Evolutionary conservation across 1,140 invertebrate species (phyloP).

Genomic region (Hyles vespertilio): DNA sequence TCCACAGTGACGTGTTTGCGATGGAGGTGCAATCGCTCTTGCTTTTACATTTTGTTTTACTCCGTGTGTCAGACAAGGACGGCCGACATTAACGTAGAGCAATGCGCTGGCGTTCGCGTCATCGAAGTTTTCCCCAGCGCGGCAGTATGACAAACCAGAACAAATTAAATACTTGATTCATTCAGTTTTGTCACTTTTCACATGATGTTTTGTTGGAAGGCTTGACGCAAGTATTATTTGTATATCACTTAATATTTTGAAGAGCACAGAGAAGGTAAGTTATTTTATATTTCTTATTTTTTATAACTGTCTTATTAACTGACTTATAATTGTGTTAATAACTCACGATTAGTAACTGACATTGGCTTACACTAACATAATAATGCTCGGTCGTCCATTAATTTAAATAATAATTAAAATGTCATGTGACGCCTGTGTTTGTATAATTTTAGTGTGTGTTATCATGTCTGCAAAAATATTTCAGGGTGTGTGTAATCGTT

Average conservation of each 20-base stretch:
- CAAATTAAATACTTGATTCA: slow-evolving; percentile 13
- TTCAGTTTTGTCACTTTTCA: slow-evolving; percentile 13
- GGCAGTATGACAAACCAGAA: slow-evolving; percentile 20
- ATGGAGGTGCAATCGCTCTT: too few species aligned
- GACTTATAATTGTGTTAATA: neutral
- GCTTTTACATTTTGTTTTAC: too few species aligned
- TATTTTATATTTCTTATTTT: too few species aligned
- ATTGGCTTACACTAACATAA: slow-evolving; percentile 4
- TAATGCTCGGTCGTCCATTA: slow-evolving; percentile 27
- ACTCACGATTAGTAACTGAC: neutral
- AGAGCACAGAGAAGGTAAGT: neutral
- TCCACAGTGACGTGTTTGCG: slow-evolving; percentile 4
- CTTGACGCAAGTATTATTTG: too few species aligned
- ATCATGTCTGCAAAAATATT: neutral
- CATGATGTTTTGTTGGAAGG: slow-evolving; percentile 9
- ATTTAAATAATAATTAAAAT: slow-evolving; percentile 6
- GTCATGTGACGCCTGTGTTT: slow-evolving; percentile 5
- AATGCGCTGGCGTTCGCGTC: slow-evolving; percentile 34
- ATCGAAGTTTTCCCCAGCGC: slow-evolving; percentile 20
- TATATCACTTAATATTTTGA: too few species aligned
- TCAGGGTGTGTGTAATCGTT: neutral
- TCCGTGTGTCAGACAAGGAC: too few species aligned
- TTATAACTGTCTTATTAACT: neutral
- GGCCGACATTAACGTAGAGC: neutral
- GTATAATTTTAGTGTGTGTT: neutral